Evolutionary conservation across 2,888 invertebrate genomes (phyloP), one percentile per base, ranked within the genome.

Genomic region (Hoplodrina blanda): DNA sequence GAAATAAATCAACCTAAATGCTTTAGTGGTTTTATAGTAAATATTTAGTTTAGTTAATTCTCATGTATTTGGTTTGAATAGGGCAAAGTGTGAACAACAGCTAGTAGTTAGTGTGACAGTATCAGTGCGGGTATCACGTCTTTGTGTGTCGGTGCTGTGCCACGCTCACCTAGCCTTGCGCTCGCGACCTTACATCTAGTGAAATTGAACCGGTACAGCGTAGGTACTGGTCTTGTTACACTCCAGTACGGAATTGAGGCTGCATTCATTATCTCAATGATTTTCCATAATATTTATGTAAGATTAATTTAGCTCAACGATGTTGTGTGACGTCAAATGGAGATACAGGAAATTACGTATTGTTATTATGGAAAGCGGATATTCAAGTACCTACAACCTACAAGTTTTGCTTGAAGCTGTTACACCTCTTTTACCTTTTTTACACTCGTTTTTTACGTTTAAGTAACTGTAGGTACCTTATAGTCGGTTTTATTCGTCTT

Each of bases 111-210:
- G 52, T 62, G 11, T 41, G 57, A 60, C 55, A 46, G 63, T 30
- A 53, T 50, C 30, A 46, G 41, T 13, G 41, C 75, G 66, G 44
- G 62, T 52, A 61, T 56, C 50, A 50, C 41, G 64, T 76, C 75
- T 79, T 61, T 66, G 64, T 77, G 68, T 62, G 50, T 66, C 76
- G 78, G 78, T 77, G 76, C 72, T 76, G 71, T 62, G 66, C 64
- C 83, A 88, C 94, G 91, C 89, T 92, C 93, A 91, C 91, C 89
- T 92, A 94, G 94, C 95, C 95, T 95, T 95, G 95, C 84, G 86
- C 85, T 82, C 87, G 75, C 91, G 95, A 95, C 95, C 95, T 95
- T 95, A 93, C 87, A 83, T 90, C 91, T 91, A 93, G 95, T 94
- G 94, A 95, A 95, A 95, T 94, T 95, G 91, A 93, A 94, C 93